Conservation (phyloP, 2,888 invertebrate genomes). For the Drosophila greeni region DNA sequence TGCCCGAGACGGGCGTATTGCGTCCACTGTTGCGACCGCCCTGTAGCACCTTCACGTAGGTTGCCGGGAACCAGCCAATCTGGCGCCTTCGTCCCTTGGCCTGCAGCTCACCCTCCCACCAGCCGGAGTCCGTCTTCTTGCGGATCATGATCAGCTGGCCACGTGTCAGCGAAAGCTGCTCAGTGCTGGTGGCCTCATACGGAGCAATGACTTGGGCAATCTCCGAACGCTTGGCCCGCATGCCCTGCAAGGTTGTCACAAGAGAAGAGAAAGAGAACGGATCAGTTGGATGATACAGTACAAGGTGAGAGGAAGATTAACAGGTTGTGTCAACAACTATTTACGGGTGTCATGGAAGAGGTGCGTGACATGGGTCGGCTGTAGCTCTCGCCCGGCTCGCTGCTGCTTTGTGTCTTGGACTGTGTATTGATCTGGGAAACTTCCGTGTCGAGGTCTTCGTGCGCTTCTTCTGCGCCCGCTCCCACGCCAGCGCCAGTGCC, state of each 20-base stretch:
- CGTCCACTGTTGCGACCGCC: conserved; percentile 85
- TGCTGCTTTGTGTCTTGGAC: conserved; percentile 75
- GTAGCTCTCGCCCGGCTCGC: conserved; percentile 77
- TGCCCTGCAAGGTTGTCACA: conserved; percentile 78
- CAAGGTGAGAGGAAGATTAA: background rate
- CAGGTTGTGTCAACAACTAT: conserved; percentile 66
- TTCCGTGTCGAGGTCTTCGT: conserved; percentile 79
- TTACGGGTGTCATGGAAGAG: conserved; percentile 79
- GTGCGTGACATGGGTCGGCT: conserved; percentile 80
- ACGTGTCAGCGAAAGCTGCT: conserved; percentile 92
- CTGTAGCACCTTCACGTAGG: conserved; percentile 92
- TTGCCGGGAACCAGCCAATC: conserved; percentile 99
- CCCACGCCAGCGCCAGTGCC: conserved; percentile 37
- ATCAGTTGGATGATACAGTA: background rate
- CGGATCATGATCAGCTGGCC: conserved; percentile 97
- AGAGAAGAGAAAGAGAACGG: background rate
- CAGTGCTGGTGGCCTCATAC: conserved; percentile 93
- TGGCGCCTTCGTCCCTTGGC: conserved; percentile 93
- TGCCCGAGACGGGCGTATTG: conserved; percentile 86
- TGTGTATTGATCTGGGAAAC: conserved; percentile 79
- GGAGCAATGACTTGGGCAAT: conserved; percentile 96
- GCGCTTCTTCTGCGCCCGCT: conserved; percentile 69
- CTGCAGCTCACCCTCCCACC: conserved; percentile 99
- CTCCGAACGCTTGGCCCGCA: conserved; percentile 89
- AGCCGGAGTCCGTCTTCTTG: conserved; percentile 97